phyloP scores from a whole-genome alignment of 2,888 invertebrate genomes.

The Aromia moschata region DNA sequence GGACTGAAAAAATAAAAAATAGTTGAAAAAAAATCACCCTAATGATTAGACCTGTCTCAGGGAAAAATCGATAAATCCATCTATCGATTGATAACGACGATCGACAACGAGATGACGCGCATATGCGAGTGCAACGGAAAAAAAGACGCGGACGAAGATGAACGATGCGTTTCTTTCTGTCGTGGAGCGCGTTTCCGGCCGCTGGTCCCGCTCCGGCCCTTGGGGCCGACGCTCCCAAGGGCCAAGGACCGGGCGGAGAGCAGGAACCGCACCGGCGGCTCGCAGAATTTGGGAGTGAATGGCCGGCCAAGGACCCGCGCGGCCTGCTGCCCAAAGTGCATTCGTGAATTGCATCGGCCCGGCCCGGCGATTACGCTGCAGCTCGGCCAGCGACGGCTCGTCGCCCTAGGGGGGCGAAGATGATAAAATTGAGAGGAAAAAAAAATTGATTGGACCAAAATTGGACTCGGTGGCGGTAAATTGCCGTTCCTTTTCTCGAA shows the following conservation, averaged over 20 bases:
- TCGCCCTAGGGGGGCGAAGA: slow-evolving; percentile 2
- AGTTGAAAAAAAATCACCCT: too few species aligned
- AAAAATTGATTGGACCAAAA: too few species aligned
- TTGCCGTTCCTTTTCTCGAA: too few species aligned
- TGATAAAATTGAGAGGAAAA: too few species aligned
- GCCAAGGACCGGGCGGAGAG: slow-evolving; percentile 8
- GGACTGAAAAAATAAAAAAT: too few species aligned
- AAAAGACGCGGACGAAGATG: slow-evolving; percentile 39
- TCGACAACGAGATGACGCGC: too few species aligned
- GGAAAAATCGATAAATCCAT: too few species aligned
- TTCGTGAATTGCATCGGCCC: slow-evolving; percentile 28
- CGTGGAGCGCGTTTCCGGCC: slow-evolving; percentile 48
- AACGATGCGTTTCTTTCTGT: slow-evolving; percentile 40
- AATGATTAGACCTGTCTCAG: too few species aligned
- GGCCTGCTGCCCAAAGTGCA: slow-evolving; percentile 43
- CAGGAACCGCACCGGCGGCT: slow-evolving; percentile 29
- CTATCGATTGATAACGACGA: slow-evolving; percentile 35
- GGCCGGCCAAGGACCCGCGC: slow-evolving; percentile 60
- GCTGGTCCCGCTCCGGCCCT: slow-evolving; percentile 35
- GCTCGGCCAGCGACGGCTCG: slow-evolving; percentile 12
- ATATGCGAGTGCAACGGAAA: slow-evolving; percentile 36
- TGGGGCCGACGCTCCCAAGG: too few species aligned
- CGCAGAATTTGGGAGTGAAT: slow-evolving; percentile 58
- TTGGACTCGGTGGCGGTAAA: too few species aligned
- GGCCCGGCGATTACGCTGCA: slow-evolving; percentile 18